A percentile compares a stretch with the other conserved stretches of the same genome.
phyloP scores from a whole-genome alignment of 2,797 vertebrate species.

The Lophotriccus pileatus region DNA sequence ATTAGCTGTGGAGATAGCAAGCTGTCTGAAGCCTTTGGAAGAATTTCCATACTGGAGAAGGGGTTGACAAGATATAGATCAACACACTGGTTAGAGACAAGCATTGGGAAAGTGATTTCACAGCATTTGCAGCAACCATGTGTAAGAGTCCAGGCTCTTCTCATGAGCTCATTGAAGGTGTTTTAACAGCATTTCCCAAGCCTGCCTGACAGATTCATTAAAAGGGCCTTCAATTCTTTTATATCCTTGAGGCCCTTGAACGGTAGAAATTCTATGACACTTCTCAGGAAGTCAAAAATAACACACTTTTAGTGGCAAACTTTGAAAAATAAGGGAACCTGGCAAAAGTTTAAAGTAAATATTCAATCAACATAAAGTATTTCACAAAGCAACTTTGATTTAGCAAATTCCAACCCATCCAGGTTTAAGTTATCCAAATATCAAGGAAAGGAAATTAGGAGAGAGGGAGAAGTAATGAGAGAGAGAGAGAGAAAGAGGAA shows the following conservation, averaged over 20 bases:
- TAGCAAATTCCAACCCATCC: neutral
- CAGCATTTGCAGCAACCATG: neutral
- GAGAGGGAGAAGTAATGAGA: neutral
- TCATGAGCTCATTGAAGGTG: neutral
- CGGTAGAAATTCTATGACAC: neutral
- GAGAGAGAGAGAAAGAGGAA: neutral
- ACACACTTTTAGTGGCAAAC: neutral
- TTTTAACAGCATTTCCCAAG: neutral
- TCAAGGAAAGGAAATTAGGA: neutral
- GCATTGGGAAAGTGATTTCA: neutral
- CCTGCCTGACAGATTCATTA: neutral
- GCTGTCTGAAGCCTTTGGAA: neutral
- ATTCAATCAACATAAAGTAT: neutral
- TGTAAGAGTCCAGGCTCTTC: neutral
- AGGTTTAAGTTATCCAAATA: neutral
- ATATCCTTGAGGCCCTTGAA: neutral
- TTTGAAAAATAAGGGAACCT: neutral
- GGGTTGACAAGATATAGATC: neutral
- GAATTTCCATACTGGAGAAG: neutral
- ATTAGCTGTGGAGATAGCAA: neutral
- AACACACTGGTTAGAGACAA: neutral
- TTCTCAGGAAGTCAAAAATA: neutral
- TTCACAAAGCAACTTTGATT: neutral
- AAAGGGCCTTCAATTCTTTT: neutral
- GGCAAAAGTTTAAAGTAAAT: neutral